Evolutionary conservation across 2,888 invertebrate species (phyloP).

Genomic region (Opisthograptis luteolata): DNA sequence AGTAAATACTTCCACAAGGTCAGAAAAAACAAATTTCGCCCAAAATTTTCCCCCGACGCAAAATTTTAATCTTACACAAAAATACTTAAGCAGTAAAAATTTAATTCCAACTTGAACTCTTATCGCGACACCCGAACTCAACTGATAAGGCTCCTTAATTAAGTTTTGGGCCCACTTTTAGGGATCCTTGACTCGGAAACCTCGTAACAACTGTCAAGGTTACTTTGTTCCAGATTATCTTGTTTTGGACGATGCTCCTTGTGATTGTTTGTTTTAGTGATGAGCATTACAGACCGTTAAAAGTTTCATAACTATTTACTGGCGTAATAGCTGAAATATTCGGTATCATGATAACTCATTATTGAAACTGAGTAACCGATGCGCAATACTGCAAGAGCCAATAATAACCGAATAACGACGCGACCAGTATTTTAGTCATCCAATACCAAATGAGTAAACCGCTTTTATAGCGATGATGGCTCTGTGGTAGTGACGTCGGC

Average conservation of each 20-base stretch:
- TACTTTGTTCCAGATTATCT: background rate
- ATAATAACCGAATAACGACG: too few relatives aligned
- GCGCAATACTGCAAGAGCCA: too few relatives aligned
- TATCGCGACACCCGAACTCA: conserved; percentile 24
- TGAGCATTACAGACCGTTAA: too few relatives aligned
- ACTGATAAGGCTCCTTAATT: conserved; percentile 39
- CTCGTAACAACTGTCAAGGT: background rate
- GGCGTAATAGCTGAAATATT: too few relatives aligned
- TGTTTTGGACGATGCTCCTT: background rate
- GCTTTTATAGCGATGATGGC: too few relatives aligned
- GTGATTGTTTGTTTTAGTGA: background rate
- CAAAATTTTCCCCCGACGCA: conserved; percentile 2
- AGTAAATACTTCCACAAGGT: conserved; percentile 3
- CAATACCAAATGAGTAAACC: too few relatives aligned
- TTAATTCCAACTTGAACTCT: conserved; percentile 31
- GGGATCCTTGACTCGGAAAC: conserved; percentile 3
- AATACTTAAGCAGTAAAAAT: conserved; percentile 30
- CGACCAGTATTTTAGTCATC: too few relatives aligned
- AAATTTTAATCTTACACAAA: conserved; percentile 20
- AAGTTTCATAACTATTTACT: too few relatives aligned
- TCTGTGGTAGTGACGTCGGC: too few relatives aligned
- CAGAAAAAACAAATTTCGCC: conserved; percentile 7
- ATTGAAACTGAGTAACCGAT: too few relatives aligned
- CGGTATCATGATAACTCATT: too few relatives aligned
- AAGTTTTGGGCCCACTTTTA: conserved; percentile 29